These are phyloP conservation scores for Coryphaenoides rupestris DNA, from an alignment of 2,113 vertebrate genomes.

Conservation along the genomic window DNA sequence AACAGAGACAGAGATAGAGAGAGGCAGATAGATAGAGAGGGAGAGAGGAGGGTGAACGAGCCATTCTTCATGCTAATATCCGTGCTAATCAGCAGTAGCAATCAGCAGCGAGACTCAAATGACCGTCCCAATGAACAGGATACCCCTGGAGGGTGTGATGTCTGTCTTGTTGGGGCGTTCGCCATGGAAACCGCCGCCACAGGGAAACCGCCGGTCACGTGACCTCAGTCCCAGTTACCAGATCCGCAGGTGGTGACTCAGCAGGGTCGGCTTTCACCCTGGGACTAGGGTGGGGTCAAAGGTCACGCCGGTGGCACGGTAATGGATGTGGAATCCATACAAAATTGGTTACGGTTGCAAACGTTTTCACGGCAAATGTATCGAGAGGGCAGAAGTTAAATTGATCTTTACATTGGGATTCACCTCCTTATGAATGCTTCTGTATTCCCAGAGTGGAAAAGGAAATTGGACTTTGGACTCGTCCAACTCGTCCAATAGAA, in stretches of 20 bases:
- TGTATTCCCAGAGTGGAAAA: neutral
- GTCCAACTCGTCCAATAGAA: too few relatives aligned
- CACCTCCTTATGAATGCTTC: neutral
- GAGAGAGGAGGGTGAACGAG: too few relatives aligned
- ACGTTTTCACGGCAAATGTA: neutral
- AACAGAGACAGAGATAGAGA: too few relatives aligned
- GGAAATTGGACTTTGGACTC: neutral
- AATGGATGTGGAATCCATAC: conserved; percentile 2
- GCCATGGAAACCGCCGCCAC: conserved; percentile 30
- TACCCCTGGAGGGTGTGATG: conserved; percentile 30
- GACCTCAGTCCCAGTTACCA: conserved; percentile 27
- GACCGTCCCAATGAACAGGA: conserved; percentile 40
- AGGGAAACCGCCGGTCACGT: conserved; percentile 30
- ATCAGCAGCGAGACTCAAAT: conserved; percentile 43
- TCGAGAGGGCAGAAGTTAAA: neutral
- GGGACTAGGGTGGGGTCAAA: conserved; percentile 28
- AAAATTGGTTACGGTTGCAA: neutral
- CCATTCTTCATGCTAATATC: too few relatives aligned
- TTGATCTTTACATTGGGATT: neutral
- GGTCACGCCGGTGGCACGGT: neutral
- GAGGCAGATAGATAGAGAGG: too few relatives aligned
- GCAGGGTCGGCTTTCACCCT: neutral
- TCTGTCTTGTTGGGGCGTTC: conserved; percentile 3
- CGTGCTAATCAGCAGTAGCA: conserved; percentile 46
- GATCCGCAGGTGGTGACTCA: conserved; percentile 17